Evolutionary conservation across 1,140 invertebrate species (phyloP).

Genomic region (Melitaea cinxia): DNA sequence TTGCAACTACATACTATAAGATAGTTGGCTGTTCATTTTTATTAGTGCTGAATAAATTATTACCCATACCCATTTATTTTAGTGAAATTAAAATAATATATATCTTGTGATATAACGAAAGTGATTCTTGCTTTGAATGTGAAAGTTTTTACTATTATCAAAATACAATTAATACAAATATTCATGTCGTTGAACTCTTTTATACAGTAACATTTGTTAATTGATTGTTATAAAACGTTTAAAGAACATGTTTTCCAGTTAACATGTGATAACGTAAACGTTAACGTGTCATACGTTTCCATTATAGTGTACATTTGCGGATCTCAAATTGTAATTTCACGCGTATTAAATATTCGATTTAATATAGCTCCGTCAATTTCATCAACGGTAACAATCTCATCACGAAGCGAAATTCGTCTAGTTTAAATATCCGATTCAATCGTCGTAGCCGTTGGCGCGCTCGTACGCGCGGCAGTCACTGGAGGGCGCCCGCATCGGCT

Average conservation of each 20-base stretch:
- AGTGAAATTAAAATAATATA: too few species aligned
- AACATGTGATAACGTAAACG: background rate
- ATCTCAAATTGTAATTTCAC: constrained; percentile 52
- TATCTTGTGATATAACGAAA: too few species aligned
- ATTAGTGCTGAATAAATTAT: too few species aligned
- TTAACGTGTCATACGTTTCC: constrained; percentile 18
- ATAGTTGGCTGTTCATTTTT: too few species aligned
- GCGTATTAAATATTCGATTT: constrained; percentile 57
- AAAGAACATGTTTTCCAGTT: background rate
- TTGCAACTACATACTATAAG: too few species aligned
- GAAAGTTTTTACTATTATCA: too few species aligned
- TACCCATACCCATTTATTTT: too few species aligned
- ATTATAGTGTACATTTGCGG: background rate
- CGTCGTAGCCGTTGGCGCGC: constrained; percentile 35
- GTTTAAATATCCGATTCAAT: constrained; percentile 51
- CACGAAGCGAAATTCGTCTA: constrained; percentile 59
- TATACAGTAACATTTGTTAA: constrained; percentile 42
- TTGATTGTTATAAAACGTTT: background rate
- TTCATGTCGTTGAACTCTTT: constrained; percentile 70
- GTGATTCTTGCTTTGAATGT: too few species aligned
- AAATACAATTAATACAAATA: too few species aligned
- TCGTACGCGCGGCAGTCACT: constrained; percentile 54
- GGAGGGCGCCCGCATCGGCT: constrained; percentile 58
- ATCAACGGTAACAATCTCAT: constrained; percentile 56
- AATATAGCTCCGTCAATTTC: constrained; percentile 48